These are phyloP conservation scores for Calameuta pallipes DNA, from an alignment of 2,888 invertebrate genomes.

Conservation along the genomic window DNA sequence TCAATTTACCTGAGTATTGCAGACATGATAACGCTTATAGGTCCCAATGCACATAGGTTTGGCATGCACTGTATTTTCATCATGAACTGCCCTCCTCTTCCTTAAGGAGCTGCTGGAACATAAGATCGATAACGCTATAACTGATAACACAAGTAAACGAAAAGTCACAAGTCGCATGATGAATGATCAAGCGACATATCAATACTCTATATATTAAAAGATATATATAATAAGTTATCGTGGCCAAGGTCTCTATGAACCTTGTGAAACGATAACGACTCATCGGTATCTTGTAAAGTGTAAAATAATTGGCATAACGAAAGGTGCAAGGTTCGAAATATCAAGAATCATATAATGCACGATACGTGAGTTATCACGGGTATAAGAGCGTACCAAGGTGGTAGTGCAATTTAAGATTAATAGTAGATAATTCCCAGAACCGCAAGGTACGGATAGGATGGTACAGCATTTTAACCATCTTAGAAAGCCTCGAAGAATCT, in stretches of 20 bases:
- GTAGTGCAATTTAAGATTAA: neutral
- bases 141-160: neutral
- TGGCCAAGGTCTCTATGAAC: neutral
- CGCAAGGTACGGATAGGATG: neutral
- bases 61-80: constrained; percentile 50
- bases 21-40: constrained; percentile 81
- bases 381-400: neutral
- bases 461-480: neutral
- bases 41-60: constrained; percentile 77
- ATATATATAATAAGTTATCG: neutral
- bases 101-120: constrained; percentile 50
- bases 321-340: neutral
- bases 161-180: neutral
- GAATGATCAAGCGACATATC: neutral
- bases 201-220: neutral
- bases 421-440: neutral
- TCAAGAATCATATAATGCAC: neutral
- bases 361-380: neutral
- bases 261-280: neutral
- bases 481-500: neutral
- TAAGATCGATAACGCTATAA: constrained; percentile 32
- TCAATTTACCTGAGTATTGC: constrained; percentile 78
- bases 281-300: neutral
- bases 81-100: constrained; percentile 48
- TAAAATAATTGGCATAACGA: neutral